phyloP scores from a whole-genome alignment of 2,888 invertebrate genomes.

The Pinctada fucata region DNA sequence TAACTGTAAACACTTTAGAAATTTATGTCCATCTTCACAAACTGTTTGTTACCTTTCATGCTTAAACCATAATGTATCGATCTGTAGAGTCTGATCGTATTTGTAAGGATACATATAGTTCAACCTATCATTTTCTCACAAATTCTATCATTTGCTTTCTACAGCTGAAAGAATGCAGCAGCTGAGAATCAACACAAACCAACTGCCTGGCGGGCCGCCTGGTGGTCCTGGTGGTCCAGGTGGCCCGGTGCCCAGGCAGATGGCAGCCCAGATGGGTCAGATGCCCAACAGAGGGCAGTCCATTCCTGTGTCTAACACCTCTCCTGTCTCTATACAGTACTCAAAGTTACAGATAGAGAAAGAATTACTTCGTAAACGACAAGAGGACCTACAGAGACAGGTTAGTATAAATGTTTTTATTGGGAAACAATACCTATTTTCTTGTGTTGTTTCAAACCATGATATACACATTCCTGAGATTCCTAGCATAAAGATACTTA shows the following conservation, averaged over 20 bases:
- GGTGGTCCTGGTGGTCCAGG: constrained; percentile 71
- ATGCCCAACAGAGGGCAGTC: constrained; percentile 31
- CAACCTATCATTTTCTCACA: background rate
- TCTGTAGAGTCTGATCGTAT: too few species aligned
- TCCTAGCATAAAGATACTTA: too few species aligned
- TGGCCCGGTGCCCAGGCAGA: constrained; percentile 78
- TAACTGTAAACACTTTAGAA: too few species aligned
- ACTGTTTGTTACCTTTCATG: too few species aligned
- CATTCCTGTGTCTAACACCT: constrained; percentile 8
- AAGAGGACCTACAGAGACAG: constrained; percentile 93
- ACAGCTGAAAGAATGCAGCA: constrained; percentile 64
- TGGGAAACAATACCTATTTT: too few species aligned
- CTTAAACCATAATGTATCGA: too few species aligned
- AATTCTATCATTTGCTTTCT: constrained; percentile 22
- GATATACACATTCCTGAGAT: too few species aligned
- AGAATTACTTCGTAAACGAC: constrained; percentile 91
- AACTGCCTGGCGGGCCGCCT: constrained; percentile 7
- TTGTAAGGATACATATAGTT: background rate
- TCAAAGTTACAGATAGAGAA: constrained; percentile 88
- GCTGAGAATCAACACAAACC: constrained; percentile 45
- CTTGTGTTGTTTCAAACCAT: too few species aligned
- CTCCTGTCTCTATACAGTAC: constrained; percentile 55
- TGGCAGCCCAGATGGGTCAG: constrained; percentile 60
- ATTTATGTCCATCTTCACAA: too few species aligned
- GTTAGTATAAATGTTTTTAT: constrained; percentile 76